Conservation (phyloP, 2,113 vertebrate genomes). For the Enhydra lutris region DNA sequence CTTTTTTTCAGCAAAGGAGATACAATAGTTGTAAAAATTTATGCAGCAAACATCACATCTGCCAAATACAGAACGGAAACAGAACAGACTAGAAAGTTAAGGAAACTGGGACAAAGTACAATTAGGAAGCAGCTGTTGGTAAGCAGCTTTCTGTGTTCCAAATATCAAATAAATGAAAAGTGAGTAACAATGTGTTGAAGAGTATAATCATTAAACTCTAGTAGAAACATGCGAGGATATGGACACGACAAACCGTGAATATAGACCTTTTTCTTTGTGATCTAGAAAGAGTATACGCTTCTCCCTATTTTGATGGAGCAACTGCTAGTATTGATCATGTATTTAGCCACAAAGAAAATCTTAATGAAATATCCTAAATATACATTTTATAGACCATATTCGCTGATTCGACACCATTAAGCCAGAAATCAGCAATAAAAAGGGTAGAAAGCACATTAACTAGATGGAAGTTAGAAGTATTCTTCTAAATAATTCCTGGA, state of each 20-base stretch:
- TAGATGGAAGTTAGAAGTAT: not conserved
- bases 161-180: not conserved
- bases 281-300: not conserved
- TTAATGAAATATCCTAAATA: slow-evolving; percentile 43
- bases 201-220: not conserved
- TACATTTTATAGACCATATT: not conserved
- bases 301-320: not conserved
- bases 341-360: not conserved
- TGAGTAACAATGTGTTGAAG: not conserved
- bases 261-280: not conserved
- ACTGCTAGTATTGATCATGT: not conserved
- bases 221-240: not conserved
- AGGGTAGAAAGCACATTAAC: slow-evolving; percentile 8
- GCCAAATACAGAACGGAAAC: not conserved
- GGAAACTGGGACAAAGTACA: not conserved
- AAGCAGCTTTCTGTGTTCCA: slow-evolving; percentile 12
- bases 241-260: not conserved
- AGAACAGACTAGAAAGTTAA: not conserved
- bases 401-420: slow-evolving; percentile 12
- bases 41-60: not conserved
- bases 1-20: not conserved
- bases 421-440: slow-evolving; percentile 15
- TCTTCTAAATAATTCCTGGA: slow-evolving; percentile 44
- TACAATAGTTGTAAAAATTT: not conserved
- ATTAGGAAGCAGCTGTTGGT: not conserved